Base-by-base conservation (phyloP, 2,113 vertebrate species). In the Calidris pygmaea region DNA sequence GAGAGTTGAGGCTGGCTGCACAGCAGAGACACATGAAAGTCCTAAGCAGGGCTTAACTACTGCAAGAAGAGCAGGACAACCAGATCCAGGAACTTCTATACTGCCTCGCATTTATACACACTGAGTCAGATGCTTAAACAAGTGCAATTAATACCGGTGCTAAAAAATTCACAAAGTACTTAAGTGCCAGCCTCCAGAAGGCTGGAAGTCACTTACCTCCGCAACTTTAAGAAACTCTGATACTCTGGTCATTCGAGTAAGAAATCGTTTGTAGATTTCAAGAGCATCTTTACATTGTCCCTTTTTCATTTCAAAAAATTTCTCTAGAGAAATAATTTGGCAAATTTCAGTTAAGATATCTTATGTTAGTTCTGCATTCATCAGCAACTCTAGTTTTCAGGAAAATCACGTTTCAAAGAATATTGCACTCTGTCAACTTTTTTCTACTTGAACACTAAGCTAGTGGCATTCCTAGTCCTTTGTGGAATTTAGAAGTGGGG, bases 261-360 rank as follows among this genome's bases (percentile, higher is more conserved):
- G 98, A 98, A 99, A 99, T 83, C 98, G 98, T 97, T 99, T 99
- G 97, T 99, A 99, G 97, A 99, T 99, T 98, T 99, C 99, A 96
- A 99, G 98, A 39, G 99, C 99, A 48, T 99, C 99, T 98, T 99
- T 99, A 98, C 99, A 99, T 78, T 99, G 99, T 80, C 99, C 99
- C 97, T 99, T 99, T 98, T 99, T 99, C 99, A 99, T 99, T 98
- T 99, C 99, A 98, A 99, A 99, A 97, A 99, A 99, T 96, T 99
- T 99, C 98, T 99, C 99, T 99, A 92, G 48, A 86, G 96, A 89
- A 97, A 89, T 52, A 92, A 95, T 65, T 56, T 39, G 47, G 56
- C 26, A 94, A 67, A 63, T 89, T 81, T 93, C 60, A 92, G 89
- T 82, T 96, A 87, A 55, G n/a, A 29, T 58, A 26, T 66, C 45